phyloP scores from a whole-genome alignment of 2,888 invertebrate genomes.

The Flabesymbios commensalis region DNA sequence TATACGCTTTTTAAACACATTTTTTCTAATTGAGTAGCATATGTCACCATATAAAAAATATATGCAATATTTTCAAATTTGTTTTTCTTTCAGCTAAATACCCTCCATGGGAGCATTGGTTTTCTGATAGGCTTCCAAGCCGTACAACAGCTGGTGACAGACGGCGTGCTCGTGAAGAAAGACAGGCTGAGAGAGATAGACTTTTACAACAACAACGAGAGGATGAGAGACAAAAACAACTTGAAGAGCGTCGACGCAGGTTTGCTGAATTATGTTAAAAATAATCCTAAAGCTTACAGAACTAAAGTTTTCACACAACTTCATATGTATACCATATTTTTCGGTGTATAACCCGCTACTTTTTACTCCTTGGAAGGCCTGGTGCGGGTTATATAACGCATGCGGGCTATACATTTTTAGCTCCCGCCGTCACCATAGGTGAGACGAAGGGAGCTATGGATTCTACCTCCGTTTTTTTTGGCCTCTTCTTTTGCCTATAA shows the following conservation, averaged over 20 bases:
- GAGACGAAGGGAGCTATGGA: too few relatives aligned
- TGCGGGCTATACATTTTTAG: too few relatives aligned
- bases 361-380: too few relatives aligned
- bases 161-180: constrained; percentile 49
- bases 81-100: constrained; percentile 40
- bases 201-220: constrained; percentile 46
- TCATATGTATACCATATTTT: too few relatives aligned
- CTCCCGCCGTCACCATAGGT: too few relatives aligned
- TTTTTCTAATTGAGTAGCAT: neutral
- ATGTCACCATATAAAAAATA: neutral
- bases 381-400: too few relatives aligned
- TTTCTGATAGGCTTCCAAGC: constrained; percentile 53
- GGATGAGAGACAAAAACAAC: constrained; percentile 39
- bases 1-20: neutral
- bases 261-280: too few relatives aligned
- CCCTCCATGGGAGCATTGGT: constrained; percentile 58
- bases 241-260: constrained; percentile 41
- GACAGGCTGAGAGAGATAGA: constrained; percentile 54
- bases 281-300: too few relatives aligned
- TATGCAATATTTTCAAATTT: neutral
- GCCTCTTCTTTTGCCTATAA: too few relatives aligned
- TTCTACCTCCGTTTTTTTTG: too few relatives aligned
- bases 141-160: constrained; percentile 51
- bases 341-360: too few relatives aligned
- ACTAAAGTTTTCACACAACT: too few relatives aligned